Evolutionary conservation across 2,797 vertebrate genomes (phyloP), one percentile per base, ranked within the genome.

Genomic region (Psittacula echo): DNA sequence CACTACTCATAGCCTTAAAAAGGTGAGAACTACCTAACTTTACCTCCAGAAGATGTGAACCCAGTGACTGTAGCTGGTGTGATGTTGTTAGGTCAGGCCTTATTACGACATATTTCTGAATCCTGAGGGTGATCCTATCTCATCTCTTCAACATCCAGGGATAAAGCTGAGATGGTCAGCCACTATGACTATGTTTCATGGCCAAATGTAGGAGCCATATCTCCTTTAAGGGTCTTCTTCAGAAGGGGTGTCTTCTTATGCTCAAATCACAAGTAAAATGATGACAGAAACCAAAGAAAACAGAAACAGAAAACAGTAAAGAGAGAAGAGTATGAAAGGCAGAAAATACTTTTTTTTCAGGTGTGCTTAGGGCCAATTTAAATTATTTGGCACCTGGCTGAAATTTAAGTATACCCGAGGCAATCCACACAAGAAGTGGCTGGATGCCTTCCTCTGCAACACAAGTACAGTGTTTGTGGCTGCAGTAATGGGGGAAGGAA

Each of bases 401-500:
- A 58, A 75, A 70, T 70, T 78, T 85, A 85, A 64, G 47, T 56
- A 48, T 64, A 92, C 88, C 65, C 0, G 3, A 82, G 94, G 85
- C 83, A 51, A 34, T 65, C 27, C 1, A 3, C 42, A 54, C 66
- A 65, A 93, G 54, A 89, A 76, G 64, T 60, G 54, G 44, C 64
- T 86, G 83, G 41, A 56, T 73, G 47, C 48, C 54, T 86, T 86
- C 45, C 67, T 61, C 39, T 50, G 73, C 65, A 76, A 39, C 3
- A 4, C 0, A 0, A 87, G 24, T 2, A 0, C 41, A 71, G 44
- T 42, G 53, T 79, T 94, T 93, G 75, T 51, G 90, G 72, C 91
- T 95, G 47, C 78, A 80, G 44, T 27, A 75, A 61, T 56, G 32
- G 58, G 50, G 58, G 58, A 94, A 93, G 62, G 76, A 96, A 95